Base-by-base conservation (phyloP, 2,888 invertebrate genomes). In the Dysmachus trigonus region DNA sequence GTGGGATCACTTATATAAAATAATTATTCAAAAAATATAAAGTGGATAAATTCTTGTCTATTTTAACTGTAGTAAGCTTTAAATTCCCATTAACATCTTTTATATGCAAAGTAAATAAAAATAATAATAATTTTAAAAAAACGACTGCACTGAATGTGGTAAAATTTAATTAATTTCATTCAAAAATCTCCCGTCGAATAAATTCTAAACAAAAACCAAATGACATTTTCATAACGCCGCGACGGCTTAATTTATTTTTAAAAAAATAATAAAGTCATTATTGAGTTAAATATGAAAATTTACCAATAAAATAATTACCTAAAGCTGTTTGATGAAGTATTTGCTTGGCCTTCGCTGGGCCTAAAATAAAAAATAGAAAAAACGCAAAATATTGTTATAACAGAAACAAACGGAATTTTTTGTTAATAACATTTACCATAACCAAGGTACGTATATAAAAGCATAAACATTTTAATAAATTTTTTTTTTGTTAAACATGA, bases 341-440 rank as follows among this genome's bases (percentile, higher is more conserved):
- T 90, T 89, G 90, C 88, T 89, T 90, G 90, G 89, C 90, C 89
- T 87, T 90, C 90, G 89, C 88, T 89, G 89, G 90, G 89, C 89
- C 90, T 90, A 89, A 89, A 90, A 89, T 89, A 88, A 87, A 88
- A 87, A 86, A 88, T 83, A 88, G 88, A 87, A 87, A 87, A 89
- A 86, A 87, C 74, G 82, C 86, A 88, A 88, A 85, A 86, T 72
- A 85, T 86, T 79, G 87, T 87, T 86, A 86, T 74, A 88, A 86
- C 86, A 87, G 86, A 86, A 88, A 88, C 85, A 88, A 53, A 83
- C 86, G 86, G 62, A 87, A 87, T 87, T 87, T 31, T 86, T 86
- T 88, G 88, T 77, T 87, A 87, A 88, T 86, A 88, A 87, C 87
- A 86, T 87, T 87, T 87, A 88, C 87, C 86, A 87, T 87, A 88